These are phyloP conservation scores for Ectemnius continuus DNA, from an alignment of 2,888 invertebrate species.

Conservation along the genomic window DNA sequence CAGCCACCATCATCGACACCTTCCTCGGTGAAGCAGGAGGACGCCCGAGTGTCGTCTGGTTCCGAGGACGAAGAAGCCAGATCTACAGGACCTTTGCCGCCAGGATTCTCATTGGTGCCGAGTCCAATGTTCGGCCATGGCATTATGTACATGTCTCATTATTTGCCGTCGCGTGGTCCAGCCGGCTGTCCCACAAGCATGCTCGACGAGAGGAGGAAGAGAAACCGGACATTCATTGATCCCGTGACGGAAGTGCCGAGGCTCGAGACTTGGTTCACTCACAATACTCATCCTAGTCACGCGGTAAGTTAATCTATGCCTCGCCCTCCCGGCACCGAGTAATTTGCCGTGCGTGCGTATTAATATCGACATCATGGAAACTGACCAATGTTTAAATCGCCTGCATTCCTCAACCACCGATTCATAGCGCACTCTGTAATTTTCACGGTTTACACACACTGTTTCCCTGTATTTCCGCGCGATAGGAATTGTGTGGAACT, in stretches of 20 bases:
- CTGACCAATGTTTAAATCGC: no score
- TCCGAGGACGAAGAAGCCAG: slow-evolving; percentile 81
- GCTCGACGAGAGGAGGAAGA: slow-evolving; percentile 92
- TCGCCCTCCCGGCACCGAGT: slow-evolving; percentile 26
- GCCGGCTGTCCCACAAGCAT: slow-evolving; percentile 78
- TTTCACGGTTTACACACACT: no score
- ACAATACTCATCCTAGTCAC: slow-evolving; percentile 99
- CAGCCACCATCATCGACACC: slow-evolving; percentile 70
- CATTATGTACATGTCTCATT: slow-evolving; percentile 95
- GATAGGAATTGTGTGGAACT: not conserved
- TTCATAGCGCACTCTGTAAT: no score
- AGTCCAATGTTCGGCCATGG: slow-evolving; percentile 94
- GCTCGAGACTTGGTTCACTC: slow-evolving; percentile 96
- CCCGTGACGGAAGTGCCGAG: slow-evolving; percentile 98
- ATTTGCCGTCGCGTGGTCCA: slow-evolving; percentile 82
- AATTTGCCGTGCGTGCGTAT: slow-evolving; percentile 43
- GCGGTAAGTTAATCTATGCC: slow-evolving; percentile 74
- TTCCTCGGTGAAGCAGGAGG: slow-evolving; percentile 72
- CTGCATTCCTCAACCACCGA: no score
- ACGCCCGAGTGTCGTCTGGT: slow-evolving; percentile 74
- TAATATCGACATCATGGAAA: slow-evolving; percentile 12
- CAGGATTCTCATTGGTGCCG: slow-evolving; percentile 88
- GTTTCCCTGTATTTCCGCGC: no score
- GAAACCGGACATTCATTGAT: slow-evolving; percentile 99
- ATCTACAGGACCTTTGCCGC: slow-evolving; percentile 80